phyloP scores from a whole-genome alignment of 2,888 invertebrate genomes.

The Lasiommata megera region DNA sequence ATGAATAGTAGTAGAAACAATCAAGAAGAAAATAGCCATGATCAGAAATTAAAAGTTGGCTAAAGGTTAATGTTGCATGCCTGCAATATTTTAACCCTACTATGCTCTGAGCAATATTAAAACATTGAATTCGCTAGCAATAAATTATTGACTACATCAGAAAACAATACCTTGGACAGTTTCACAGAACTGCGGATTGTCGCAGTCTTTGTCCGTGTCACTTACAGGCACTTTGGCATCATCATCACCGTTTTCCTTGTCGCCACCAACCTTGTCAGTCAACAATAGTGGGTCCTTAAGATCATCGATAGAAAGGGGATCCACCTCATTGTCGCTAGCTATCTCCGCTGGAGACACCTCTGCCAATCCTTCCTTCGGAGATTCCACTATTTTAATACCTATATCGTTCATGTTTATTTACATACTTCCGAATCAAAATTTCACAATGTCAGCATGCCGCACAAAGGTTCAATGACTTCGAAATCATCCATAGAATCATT shows the following conservation, averaged over 20 bases:
- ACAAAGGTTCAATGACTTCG: slow-evolving; percentile 65
- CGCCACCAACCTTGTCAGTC: slow-evolving; percentile 40
- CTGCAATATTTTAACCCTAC: too few relatives aligned
- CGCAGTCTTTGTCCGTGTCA: slow-evolving; percentile 48
- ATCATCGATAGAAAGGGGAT: slow-evolving; percentile 66
- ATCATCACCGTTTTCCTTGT: slow-evolving; percentile 69
- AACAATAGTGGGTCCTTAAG: slow-evolving; percentile 43
- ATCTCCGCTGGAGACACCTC: slow-evolving; percentile 53
- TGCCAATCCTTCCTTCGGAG: slow-evolving; percentile 59
- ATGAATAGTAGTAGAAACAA: too few relatives aligned
- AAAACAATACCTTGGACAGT: slow-evolving; percentile 33
- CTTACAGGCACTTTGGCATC: slow-evolving; percentile 70
- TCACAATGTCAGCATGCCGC: slow-evolving; percentile 72
- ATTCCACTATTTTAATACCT: slow-evolving; percentile 72
- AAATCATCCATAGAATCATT: slow-evolving; percentile 58
- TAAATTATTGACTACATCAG: not conserved
- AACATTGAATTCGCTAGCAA: too few relatives aligned
- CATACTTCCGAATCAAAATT: slow-evolving; percentile 71
- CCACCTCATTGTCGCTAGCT: slow-evolving; percentile 58
- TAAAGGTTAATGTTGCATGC: too few relatives aligned
- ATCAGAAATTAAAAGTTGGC: too few relatives aligned
- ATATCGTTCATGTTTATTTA: slow-evolving; percentile 81
- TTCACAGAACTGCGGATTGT: slow-evolving; percentile 34
- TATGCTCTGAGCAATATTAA: too few relatives aligned
- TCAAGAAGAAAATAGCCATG: too few relatives aligned